Conservation (phyloP, 2,113 vertebrate genomes). For the Cyanocitta stelleri region DNA sequence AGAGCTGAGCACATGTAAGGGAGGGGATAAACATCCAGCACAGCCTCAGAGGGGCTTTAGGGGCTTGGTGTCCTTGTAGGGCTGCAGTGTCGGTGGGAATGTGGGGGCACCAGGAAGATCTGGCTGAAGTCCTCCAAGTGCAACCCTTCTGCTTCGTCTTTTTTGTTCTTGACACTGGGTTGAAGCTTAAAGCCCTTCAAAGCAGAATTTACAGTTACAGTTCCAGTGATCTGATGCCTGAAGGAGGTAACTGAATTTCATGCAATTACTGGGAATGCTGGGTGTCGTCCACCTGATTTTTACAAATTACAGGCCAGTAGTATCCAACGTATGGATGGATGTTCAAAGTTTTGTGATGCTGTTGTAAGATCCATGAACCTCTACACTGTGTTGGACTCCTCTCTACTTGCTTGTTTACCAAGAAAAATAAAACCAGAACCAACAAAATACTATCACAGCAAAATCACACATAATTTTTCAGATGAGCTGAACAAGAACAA, state of each 20-base stretch:
- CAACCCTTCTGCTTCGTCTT: not conserved
- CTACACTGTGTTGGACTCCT: not conserved
- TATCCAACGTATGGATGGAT: rapidly evolving
- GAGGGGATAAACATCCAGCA: not conserved
- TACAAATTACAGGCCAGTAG: not conserved
- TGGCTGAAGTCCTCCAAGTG: not conserved
- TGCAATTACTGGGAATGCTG: not conserved
- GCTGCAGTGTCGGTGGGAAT: not conserved
- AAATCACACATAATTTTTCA: not conserved
- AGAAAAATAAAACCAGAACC: not conserved
- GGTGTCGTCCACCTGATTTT: not conserved
- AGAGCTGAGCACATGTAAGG: not conserved
- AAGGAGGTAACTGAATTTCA: not conserved
- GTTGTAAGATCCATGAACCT: not conserved
- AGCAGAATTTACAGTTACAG: not conserved
- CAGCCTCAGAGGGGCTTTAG: not conserved
- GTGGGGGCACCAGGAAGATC: not conserved
- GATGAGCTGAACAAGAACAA: not conserved
- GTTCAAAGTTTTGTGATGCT: not conserved
- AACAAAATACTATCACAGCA: not conserved
- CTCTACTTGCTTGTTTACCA: not conserved
- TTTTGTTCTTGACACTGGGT: not conserved
- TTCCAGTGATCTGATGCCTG: not conserved
- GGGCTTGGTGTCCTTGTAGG: not conserved
- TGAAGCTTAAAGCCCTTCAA: not conserved